phyloP scores from a whole-genome alignment of 2,113 vertebrate species.

The Rallus limicola region DNA sequence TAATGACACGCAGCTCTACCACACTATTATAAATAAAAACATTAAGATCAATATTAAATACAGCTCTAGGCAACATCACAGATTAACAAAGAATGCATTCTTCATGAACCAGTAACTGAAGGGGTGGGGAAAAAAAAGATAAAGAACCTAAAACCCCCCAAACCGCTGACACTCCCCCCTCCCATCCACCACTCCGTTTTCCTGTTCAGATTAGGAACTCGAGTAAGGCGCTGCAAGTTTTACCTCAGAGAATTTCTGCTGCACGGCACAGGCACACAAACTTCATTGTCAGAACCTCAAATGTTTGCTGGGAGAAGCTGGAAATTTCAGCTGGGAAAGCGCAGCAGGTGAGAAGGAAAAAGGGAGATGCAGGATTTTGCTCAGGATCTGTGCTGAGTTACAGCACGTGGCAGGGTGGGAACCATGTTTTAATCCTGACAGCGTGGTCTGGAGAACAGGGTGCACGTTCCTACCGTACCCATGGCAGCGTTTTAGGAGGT shows the following conservation, averaged over 20 bases:
- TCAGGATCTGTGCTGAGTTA: background rate
- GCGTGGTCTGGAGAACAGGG: too few species aligned
- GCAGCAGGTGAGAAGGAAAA: slow-evolving; percentile 11
- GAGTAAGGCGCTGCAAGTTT: slow-evolving; percentile 70
- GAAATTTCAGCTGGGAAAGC: slow-evolving; percentile 24
- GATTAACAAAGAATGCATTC: slow-evolving; percentile 84
- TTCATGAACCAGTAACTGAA: slow-evolving; percentile 78
- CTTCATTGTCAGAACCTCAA: slow-evolving; percentile 16
- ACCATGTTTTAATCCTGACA: background rate
- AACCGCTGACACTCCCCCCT: slow-evolving; percentile 69
- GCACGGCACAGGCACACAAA: slow-evolving; percentile 59
- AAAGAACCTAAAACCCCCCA: background rate
- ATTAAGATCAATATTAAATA: slow-evolving; percentile 85
- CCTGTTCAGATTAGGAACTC: slow-evolving; percentile 10
- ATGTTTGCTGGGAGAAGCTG: background rate
- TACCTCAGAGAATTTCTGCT: background rate
- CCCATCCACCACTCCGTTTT: slow-evolving; percentile 14
- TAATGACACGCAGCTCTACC: slow-evolving; percentile 89
- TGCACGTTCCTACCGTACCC: background rate
- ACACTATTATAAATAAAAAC: slow-evolving; percentile 93
- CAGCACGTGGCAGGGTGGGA: slow-evolving; percentile 8
- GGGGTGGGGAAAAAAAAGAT: background rate
- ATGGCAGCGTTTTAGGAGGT: background rate
- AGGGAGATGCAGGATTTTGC: background rate
- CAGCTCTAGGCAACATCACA: slow-evolving; percentile 86